Conservation (phyloP, 2,888 invertebrate genomes). For the Exocentrus adspersus region DNA sequence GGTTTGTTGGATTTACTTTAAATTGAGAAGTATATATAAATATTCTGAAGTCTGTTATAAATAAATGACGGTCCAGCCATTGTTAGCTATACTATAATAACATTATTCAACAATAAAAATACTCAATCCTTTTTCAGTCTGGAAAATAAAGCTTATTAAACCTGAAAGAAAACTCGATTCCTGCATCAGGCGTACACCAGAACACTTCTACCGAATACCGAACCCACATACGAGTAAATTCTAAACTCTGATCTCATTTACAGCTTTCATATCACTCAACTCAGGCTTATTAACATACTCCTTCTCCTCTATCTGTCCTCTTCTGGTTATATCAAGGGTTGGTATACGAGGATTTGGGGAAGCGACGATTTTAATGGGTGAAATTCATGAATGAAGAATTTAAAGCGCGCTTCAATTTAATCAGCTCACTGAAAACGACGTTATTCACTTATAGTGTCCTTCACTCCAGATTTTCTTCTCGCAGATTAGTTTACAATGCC, state of each 20-base stretch:
- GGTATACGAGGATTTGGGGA: background rate
- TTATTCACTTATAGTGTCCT: background rate
- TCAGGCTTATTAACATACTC: background rate
- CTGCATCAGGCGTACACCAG: background rate
- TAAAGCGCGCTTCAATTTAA: background rate
- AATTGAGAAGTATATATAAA: too few relatives aligned
- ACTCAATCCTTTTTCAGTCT: too few relatives aligned
- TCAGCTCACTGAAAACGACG: background rate
- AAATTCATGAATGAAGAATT: background rate
- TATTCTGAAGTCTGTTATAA: too few relatives aligned
- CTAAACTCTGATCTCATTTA: background rate
- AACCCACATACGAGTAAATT: background rate
- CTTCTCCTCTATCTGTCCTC: too few relatives aligned
- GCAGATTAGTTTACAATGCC: background rate
- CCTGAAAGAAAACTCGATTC: too few relatives aligned
- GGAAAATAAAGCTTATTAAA: too few relatives aligned
- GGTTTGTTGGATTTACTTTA: too few relatives aligned
- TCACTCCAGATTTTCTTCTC: background rate
- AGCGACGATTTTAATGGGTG: background rate
- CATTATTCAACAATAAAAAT: too few relatives aligned
- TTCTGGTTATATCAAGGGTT: too few relatives aligned
- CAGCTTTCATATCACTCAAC: background rate
- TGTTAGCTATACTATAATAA: too few relatives aligned
- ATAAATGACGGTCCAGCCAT: too few relatives aligned
- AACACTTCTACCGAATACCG: background rate